These are phyloP conservation scores for Archivesica marissinica DNA, from an alignment of 1,140 invertebrate species.

Conservation along the genomic window DNA sequence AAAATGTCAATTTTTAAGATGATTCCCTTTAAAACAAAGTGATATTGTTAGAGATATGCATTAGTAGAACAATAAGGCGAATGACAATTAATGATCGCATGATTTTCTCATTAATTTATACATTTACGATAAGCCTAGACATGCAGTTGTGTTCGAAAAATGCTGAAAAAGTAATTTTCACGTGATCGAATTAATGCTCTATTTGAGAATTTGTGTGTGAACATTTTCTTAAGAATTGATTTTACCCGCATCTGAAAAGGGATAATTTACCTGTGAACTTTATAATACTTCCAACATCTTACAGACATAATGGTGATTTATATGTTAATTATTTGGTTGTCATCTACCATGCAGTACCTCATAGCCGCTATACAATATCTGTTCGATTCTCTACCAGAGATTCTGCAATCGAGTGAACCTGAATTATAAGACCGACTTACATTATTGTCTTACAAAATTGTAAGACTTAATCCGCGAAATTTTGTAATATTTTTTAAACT, in stretches of 20 bases:
- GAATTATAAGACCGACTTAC: background rate
- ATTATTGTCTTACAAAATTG: background rate
- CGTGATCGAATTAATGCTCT: too few species aligned
- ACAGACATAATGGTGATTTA: constrained; percentile 42
- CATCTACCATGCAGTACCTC: constrained; percentile 1
- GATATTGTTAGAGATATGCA: background rate
- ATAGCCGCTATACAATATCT: background rate
- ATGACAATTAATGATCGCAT: too few species aligned
- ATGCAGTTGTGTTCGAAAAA: too few species aligned
- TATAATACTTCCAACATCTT: too few species aligned
- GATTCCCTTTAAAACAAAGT: constrained; percentile 40
- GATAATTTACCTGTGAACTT: too few species aligned
- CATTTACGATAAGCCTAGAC: too few species aligned
- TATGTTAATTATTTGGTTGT: constrained; percentile 50
- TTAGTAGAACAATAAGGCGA: too few species aligned
- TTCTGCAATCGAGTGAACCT: background rate
- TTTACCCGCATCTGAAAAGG: too few species aligned
- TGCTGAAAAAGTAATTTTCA: too few species aligned
- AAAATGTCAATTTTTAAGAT: constrained; percentile 1
- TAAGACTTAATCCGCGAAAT: background rate
- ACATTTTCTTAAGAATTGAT: too few species aligned
- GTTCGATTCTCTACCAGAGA: background rate
- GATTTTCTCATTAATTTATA: too few species aligned
- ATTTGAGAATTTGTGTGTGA: too few species aligned
- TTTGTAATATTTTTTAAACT: background rate